These are phyloP conservation scores for Lordiphosa andalusiaca DNA, from an alignment of 2,888 invertebrate species.

Conservation along the genomic window DNA sequence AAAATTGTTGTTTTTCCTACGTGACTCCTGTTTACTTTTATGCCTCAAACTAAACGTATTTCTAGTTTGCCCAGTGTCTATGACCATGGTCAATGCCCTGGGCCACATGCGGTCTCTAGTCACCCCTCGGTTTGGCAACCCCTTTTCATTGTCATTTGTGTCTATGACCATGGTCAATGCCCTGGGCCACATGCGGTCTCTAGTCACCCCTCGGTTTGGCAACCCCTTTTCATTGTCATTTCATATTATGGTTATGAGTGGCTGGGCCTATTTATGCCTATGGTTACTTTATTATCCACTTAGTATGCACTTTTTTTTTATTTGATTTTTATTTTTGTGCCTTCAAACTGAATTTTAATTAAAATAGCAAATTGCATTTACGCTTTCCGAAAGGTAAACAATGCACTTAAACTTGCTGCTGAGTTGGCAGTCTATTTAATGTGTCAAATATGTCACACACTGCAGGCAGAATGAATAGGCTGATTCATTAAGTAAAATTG, in stretches of 20 bases:
- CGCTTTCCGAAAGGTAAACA: constrained; percentile 4
- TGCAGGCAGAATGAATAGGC: too few relatives aligned
- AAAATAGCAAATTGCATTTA: constrained; percentile 5
- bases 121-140: background rate
- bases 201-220: background rate
- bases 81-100: too few relatives aligned
- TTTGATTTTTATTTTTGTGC: constrained; percentile 17
- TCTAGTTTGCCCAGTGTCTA: constrained; percentile 10
- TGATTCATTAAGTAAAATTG: too few relatives aligned
- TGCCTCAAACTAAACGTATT: background rate
- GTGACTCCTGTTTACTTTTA: constrained; percentile 35
- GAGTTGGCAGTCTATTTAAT: constrained; percentile 22
- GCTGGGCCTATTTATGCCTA: constrained; percentile 2
- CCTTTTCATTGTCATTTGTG: too few relatives aligned
- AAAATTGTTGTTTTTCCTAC: constrained; percentile 33
- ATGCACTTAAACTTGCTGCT: constrained; percentile 5
- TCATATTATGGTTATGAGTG: constrained; percentile 20
- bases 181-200: too few relatives aligned
- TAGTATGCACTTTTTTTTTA: constrained; percentile 24
- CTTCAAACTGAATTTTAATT: constrained; percentile 12
- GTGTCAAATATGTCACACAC: background rate
- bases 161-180: too few relatives aligned
- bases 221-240: constrained; percentile 25
- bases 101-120: background rate
- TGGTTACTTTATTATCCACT: constrained; percentile 12